Evolutionary conservation across 2,113 vertebrate genomes (phyloP), one percentile per base, ranked within the genome.

Genomic region (Naja naja): DNA sequence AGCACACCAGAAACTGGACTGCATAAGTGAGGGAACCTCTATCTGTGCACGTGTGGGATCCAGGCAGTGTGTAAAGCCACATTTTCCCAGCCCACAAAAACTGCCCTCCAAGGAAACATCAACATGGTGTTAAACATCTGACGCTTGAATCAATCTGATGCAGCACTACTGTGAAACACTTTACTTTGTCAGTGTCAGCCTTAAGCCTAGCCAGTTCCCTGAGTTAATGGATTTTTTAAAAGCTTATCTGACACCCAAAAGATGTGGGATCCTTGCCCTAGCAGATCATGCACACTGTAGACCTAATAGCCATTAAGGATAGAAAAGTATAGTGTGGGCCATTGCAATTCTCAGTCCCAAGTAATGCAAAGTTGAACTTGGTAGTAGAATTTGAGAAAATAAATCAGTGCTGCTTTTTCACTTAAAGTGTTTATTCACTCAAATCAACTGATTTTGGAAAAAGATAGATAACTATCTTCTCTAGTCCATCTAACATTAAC

Each of bases 181-280:
- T 30, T 60, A 85, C 18, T 87, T 88, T 93, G 25, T 30, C 88
- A 5, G 0, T 22, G 12, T 81, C 60, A 91, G 2, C 54, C 95
- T 91, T 91, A 90, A 96, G 89, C 85, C 8, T 49, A 89, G 91
- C 86, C n/a, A 25, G 4, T 34, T 52, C 27, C 14, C 64, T 30
- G 23, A 16, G 39, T 54, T 90, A 93, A 74, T 1, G 43, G 4
- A 0, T 91, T 89, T 89, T 25, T 93, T 94, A 88, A 87, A 89
- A 87, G 74, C 58, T 94, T 94, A 86, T 87, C 34, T 89, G 12
- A 91, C 47, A 49, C 10, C 27, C 10, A 2, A 64, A 64, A 14
- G 27, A 10, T 64, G 30, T 11, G 4, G 30, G 10, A 3, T 0
- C 12, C 27, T 10, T 5, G 60, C 30, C 30, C 60, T 81, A 81